Evolutionary conservation across 2,113 vertebrate genomes (phyloP), one percentile per base, ranked within the genome.

Genomic region (Calyptomena viridis): DNA sequence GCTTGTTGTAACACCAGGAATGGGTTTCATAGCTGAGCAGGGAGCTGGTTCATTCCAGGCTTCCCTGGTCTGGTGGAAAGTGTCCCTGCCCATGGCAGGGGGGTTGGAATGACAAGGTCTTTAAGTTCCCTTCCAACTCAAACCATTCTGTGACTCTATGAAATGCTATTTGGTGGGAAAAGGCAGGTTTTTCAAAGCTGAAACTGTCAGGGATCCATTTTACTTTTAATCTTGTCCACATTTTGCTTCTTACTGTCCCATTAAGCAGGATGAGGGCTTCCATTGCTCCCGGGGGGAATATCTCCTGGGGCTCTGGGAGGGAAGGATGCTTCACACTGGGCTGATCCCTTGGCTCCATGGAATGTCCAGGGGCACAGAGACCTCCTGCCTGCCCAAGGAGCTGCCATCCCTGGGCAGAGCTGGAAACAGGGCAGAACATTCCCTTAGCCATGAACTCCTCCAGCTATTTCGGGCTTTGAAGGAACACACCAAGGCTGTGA

Each of bases 211-310:
- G 46, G 39, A 7, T 3, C 2, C 39, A 42, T 68, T 80, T 40
- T 46, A 12, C 23, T 40, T 63, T 46, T 46, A 53, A 28, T 30
- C 40, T 73, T 11, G 5, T 9, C 59, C 8, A 2, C 23, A 6
- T 55, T 73, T 91, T 33, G 14, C 28, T 55, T 50, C 1, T 0
- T 11, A 27, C 21, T 5, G 0, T 63, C 62, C 5, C 53, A 2
- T 22, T 19, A 22, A 37, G n/a, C 31, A 50, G 52, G 13, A 14
- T 22, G 9, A 31, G 8, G 25, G 30, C 17, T 89, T 13, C 49
- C 4, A 2, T 12, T 1, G 3, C 55, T 46, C 16, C 53, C 44
- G 0, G 1, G 0, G 1, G 21, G 25, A 83, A 66, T 11, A 17
- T 25, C 21, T 81, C 44, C 35, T 17, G 71, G n/a, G 9, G 31